Evolutionary conservation across 2,888 invertebrate species (phyloP), one percentile per base, ranked within the genome.

Genomic region (Crossocerus cetratus): DNA sequence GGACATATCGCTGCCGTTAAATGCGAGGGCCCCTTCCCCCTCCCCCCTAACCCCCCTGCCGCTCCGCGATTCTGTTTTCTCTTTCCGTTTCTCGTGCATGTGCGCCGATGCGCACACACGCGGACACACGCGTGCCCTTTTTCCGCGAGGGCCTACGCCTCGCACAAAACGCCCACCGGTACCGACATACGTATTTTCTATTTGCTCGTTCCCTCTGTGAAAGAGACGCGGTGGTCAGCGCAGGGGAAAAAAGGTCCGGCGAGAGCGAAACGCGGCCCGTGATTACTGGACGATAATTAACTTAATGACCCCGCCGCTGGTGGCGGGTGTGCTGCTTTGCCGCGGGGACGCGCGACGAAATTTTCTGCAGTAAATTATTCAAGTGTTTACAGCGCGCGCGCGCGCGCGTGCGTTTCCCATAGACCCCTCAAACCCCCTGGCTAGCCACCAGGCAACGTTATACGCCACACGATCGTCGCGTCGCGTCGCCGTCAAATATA

Each of bases 251-350:
- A 74, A 70, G 67, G 64, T 69, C 66, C 55, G 55, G 63, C 76
- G 63, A 68, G 68, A 69, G 58, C 72, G 70, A 65, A 70, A 68
- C 70, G 60, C 65, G 66, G 74, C 43, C 56, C 60, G 62, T 81
- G 79, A 78, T 77, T 75, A 83, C 71, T 58, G 77, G 74, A 74
- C 72, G 69, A 77, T 82, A 82, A 83, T 82, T 80, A 80, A 79
- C 77, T 76, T 78, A 80, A 82, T 82, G 77, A 77, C 70, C 64
- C 60, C 32, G 32, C 32, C 11, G 32, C 23, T 23, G 23, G 8
- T 32, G 32, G 32, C n/a, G n/a, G n/a, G n/a, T n/a, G n/a, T 32
- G 32, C 32, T 59, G 72, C 77, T 68, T 72, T 70, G 72, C 45
- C 11, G 64, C 53, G 53, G 53, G 11, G 16, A 18, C 65, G 16